phyloP scores from a whole-genome alignment of 1,140 invertebrate species.

The Zophobas morio region DNA sequence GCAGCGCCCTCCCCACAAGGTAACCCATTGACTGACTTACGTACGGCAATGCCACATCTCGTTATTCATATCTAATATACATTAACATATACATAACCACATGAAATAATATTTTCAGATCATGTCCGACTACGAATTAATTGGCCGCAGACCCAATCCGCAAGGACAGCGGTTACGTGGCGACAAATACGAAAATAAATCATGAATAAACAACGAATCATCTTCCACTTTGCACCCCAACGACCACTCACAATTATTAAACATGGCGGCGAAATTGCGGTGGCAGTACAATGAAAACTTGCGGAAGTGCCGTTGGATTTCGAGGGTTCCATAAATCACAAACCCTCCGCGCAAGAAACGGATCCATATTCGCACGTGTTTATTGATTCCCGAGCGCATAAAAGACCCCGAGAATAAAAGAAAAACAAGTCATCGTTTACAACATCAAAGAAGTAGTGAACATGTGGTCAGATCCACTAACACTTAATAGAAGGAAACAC shows the following conservation, averaged over 20 bases:
- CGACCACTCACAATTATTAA: background rate
- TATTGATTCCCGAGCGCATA: slow-evolving; percentile 26
- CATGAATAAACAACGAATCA: slow-evolving; percentile 28
- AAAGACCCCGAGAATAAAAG: background rate
- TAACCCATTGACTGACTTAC: slow-evolving; percentile 40
- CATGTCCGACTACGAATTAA: slow-evolving; percentile 2
- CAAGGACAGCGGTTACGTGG: slow-evolving; percentile 13
- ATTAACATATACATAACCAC: slow-evolving; percentile 27
- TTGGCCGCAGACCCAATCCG: slow-evolving; percentile 11
- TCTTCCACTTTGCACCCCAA: slow-evolving; percentile 23
- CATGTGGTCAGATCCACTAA: slow-evolving; percentile 35
- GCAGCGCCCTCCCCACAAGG: slow-evolving; percentile 28
- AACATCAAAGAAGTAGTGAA: slow-evolving; percentile 33
- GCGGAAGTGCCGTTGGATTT: slow-evolving; percentile 18
- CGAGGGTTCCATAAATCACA: slow-evolving; percentile 13
- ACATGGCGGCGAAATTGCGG: background rate
- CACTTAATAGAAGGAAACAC: slow-evolving; percentile 29
- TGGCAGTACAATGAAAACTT: slow-evolving; percentile 18
- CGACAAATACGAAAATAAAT: slow-evolving; percentile 26
- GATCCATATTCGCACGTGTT: slow-evolving; percentile 27
- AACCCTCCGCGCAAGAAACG: slow-evolving; percentile 1
- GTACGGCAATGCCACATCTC: slow-evolving; percentile 8
- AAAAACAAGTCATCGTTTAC: slow-evolving; percentile 29
- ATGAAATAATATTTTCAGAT: slow-evolving; percentile 18
- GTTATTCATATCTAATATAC: slow-evolving; percentile 13